Evolutionary conservation across 2,797 vertebrate species (phyloP).

Genomic region (Rhinatrema bivittatum): DNA sequence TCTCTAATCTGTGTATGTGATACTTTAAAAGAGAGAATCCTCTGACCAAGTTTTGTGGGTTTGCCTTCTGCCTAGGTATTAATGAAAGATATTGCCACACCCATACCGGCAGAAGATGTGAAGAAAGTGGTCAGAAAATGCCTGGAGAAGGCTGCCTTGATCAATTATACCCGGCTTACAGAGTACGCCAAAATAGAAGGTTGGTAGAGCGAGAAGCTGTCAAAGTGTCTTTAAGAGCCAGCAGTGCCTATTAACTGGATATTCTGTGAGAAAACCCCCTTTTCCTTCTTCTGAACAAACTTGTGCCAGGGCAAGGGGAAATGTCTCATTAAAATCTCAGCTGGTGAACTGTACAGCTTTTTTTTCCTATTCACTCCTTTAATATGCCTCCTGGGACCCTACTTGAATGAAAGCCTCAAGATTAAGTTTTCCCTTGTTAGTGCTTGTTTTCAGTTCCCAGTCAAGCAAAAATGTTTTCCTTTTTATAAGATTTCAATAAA

Average conservation of each 20-base stretch:
- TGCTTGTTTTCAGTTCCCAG: constrained; percentile 50
- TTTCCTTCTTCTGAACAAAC: constrained; percentile 53
- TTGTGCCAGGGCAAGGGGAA: constrained; percentile 57
- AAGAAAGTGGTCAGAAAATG: constrained; percentile 84
- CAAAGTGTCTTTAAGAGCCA: constrained; percentile 49
- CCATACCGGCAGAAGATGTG: constrained; percentile 85
- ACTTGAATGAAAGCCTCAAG: constrained; percentile 55
- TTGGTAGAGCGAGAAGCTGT: constrained; percentile 55
- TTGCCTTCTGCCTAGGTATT: constrained; percentile 79
- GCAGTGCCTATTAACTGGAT: constrained; percentile 53
- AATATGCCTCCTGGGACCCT: constrained; percentile 69
- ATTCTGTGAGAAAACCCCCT: constrained; percentile 46
- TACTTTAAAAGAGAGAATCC: no score
- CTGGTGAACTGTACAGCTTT: constrained; percentile 66
- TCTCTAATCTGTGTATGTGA: no score
- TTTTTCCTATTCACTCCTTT: constrained; percentile 71
- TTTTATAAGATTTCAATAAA: no score
- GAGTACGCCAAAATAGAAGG: constrained; percentile 92
- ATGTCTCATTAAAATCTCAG: constrained; percentile 76
- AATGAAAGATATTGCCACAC: constrained; percentile 94
- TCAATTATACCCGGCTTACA: constrained; percentile 92
- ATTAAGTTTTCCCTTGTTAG: constrained; percentile 60
- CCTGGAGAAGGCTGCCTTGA: constrained; percentile 85
- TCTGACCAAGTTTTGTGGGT: no score
- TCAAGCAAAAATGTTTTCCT: constrained; percentile 32